A percentile compares a stretch with the other conserved stretches of the same genome.
Evolutionary conservation across 2,888 invertebrate genomes (phyloP).

Genomic region (Latheticus oryzae): DNA sequence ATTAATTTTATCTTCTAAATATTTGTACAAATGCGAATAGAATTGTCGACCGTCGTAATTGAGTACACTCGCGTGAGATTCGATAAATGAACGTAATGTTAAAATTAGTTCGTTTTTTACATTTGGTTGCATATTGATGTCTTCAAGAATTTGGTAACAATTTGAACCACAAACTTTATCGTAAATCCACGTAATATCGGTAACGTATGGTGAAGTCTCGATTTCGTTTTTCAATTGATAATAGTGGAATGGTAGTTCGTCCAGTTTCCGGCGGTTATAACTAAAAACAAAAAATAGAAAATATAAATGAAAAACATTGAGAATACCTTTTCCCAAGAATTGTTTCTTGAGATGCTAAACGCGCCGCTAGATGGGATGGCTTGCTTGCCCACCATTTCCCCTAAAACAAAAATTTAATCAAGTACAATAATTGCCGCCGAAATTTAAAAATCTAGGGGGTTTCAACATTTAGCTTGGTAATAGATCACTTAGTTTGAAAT

Average conservation of each 20-base stretch:
- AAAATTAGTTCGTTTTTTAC: conserved; percentile 66
- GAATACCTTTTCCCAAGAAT: conserved; percentile 64
- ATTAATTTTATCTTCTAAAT: conserved; percentile 63
- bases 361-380: conserved; percentile 70
- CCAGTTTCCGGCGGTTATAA: conserved; percentile 83
- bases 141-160: conserved; percentile 81
- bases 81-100: conserved; percentile 76
- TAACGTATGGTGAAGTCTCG: conserved; percentile 77
- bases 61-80: conserved; percentile 77
- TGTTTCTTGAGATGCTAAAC: conserved; percentile 71
- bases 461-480: too few relatives aligned
- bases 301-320: conserved; percentile 5
- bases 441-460: too few relatives aligned
- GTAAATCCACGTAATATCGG: conserved; percentile 81
- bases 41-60: conserved; percentile 87
- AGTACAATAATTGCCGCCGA: too few relatives aligned
- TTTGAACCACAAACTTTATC: conserved; percentile 84
- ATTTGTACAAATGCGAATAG: conserved; percentile 76
- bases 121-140: conserved; percentile 73
- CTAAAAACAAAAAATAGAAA: conserved; percentile 64
- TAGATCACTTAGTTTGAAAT: too few relatives aligned
- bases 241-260: conserved; percentile 85
- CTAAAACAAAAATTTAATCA: conserved; percentile 61
- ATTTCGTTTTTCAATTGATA: conserved; percentile 73
- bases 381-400: conserved; percentile 72